Percentiles rank a stretch among this genome's conserved stretches.
phyloP scores from a whole-genome alignment of 2,113 vertebrate species.

The Paralichthys olivaceus region DNA sequence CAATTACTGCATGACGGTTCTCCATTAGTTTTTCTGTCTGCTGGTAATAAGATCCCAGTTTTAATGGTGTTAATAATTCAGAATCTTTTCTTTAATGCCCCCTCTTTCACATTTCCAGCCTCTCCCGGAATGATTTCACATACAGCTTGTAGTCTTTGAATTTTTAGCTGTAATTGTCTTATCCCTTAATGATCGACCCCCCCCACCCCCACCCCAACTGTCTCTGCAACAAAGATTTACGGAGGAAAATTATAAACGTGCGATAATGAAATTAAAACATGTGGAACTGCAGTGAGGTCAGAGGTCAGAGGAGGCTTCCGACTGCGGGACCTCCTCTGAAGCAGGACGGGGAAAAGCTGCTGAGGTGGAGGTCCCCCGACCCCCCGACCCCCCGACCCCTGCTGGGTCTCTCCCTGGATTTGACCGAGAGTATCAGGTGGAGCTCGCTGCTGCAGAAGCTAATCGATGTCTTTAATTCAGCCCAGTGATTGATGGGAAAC shows the following conservation, averaged over 20 bases:
- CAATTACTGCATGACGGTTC: too few species aligned
- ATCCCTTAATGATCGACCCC: not conserved
- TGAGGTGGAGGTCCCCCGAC: too few species aligned
- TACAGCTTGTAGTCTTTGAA: not conserved
- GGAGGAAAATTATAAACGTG: not conserved
- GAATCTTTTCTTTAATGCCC: not conserved
- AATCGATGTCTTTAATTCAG: slow-evolving; percentile 40
- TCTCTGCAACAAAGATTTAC: not conserved
- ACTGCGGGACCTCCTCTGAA: too few species aligned
- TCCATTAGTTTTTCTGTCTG: not conserved
- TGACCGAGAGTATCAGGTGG: not conserved
- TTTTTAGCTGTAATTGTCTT: not conserved
- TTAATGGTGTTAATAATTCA: not conserved
- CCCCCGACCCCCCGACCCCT: not conserved
- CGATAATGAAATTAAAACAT: not conserved
- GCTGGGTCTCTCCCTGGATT: not conserved
- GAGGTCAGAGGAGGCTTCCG: slow-evolving; percentile 3
- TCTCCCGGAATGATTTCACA: too few species aligned
- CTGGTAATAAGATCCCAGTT: not conserved
- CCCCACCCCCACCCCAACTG: not conserved
- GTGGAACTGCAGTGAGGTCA: not conserved
- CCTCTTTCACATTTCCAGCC: not conserved
- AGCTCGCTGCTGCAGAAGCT: not conserved
- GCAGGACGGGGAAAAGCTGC: too few species aligned
- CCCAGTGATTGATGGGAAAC: slow-evolving; percentile 37